Base-by-base conservation (phyloP, 30 jellyfish, hydroid and myxozoan genomes). In the Nemopilema nomurai region DNA sequence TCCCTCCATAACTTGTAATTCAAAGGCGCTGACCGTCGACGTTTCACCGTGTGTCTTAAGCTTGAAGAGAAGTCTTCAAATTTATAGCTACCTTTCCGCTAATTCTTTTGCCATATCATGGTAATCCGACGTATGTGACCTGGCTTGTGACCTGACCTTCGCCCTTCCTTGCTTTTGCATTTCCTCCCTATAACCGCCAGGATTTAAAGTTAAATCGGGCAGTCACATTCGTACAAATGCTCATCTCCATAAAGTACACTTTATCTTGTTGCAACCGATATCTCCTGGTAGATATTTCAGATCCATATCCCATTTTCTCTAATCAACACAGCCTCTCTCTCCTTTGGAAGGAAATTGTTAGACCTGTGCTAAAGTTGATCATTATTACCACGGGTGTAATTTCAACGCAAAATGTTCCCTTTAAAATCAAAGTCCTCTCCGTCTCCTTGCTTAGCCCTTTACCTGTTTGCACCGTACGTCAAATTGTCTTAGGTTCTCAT, bases 1-100 rank as follows among this genome's bases (percentile, higher is more conserved):
- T 21, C 67, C 18, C 52, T 51, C 86, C 19, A 53, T 24, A 49
- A 71, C 25, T 30, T 71, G 18, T 32, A 13, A 51, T 71, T 71
- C 81, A 71, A 64, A 24, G 26, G 28, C 57, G 24, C 41, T 67
- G 76, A 20, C 51, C 76, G n/a, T 67, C 76, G 18, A 23, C 17
- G 32, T 67, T 67, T 67, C 23, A 67, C 76, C 21, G 23, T 29
- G 52, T 67, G 76, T 67, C 19, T 22, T 7, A 23, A 1, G 1
- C 32, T 17, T 6, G 32, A 67, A 67, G 23, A 67, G 76, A 67
- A 32, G 76, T 67, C 33, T 32, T n/a, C 21, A 29, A 23, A 67
- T 23, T 29, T 32, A 20, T 67, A 23, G 21, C 23, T 22, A 67
- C 30, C 33, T 67, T 67, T 23, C 18, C 33, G 3, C 50, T n/a